Evolutionary conservation across 2,113 vertebrate species (phyloP).

Genomic region (human (Homo sapiens)): DNA sequence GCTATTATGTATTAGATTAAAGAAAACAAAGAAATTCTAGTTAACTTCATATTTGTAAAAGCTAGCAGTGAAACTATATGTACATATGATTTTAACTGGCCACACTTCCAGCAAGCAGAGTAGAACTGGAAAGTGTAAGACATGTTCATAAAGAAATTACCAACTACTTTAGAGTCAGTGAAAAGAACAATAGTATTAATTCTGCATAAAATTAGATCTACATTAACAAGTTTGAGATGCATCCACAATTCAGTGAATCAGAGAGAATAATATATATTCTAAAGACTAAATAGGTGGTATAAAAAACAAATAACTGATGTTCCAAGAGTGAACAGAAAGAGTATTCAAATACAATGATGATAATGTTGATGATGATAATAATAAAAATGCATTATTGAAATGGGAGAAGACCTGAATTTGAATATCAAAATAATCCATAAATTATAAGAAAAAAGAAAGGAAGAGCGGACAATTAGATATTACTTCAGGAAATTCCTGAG

Average conservation of each 20-base stretch:
- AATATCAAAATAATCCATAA: background rate
- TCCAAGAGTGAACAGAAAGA: background rate
- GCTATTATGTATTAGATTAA: background rate
- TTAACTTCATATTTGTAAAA: background rate
- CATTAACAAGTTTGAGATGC: background rate
- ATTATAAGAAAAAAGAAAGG: background rate
- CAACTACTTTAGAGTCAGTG: background rate
- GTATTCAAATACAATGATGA: background rate
- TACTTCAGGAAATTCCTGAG: background rate
- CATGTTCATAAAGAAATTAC: background rate
- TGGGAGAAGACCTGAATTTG: background rate
- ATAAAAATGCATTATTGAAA: background rate
- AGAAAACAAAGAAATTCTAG: background rate
- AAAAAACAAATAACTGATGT: background rate
- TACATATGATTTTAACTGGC: background rate
- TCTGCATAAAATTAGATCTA: background rate
- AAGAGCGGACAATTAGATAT: background rate
- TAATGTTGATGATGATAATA: background rate
- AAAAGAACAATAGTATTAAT: background rate
- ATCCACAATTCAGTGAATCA: background rate
- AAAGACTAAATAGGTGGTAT: background rate
- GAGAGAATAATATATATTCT: background rate
- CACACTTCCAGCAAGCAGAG: background rate
- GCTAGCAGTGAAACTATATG: background rate
- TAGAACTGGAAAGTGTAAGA: background rate